These are phyloP conservation scores for Oxytorus armatus DNA, from an alignment of 2,888 invertebrate species.

Conservation along the genomic window DNA sequence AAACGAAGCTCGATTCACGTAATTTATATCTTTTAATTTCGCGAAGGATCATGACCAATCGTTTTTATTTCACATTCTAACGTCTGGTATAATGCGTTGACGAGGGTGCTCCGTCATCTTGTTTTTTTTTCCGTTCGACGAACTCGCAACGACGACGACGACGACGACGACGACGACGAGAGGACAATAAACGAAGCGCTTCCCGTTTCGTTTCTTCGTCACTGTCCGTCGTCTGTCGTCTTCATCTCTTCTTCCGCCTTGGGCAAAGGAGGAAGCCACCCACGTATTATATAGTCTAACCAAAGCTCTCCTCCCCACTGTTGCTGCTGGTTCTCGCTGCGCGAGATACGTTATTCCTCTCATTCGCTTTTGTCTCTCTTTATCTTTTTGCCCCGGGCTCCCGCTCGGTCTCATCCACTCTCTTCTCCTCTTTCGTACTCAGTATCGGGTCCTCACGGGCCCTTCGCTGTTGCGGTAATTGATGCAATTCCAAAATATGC, in stretches of 20 bases:
- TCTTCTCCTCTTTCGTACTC: constrained; percentile 25
- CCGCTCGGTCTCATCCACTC: constrained; percentile 23
- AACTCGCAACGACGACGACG: constrained; percentile 15
- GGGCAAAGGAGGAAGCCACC: constrained; percentile 57
- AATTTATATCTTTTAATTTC: constrained; percentile 26
- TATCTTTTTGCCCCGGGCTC: constrained; percentile 21
- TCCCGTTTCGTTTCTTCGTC: constrained; percentile 60
- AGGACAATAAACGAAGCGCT: constrained; percentile 62
- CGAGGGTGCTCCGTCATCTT: constrained; percentile 38
- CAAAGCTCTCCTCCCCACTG: constrained; percentile 10
- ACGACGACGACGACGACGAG: constrained; percentile 21
- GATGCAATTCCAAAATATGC: constrained; percentile 80
- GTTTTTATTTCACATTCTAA: not conserved
- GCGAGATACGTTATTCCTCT: constrained; percentile 14
- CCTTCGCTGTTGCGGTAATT: constrained; percentile 72
- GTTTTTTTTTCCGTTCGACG: constrained; percentile 46
- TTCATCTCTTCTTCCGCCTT: constrained; percentile 51
- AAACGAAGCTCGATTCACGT: constrained; percentile 13
- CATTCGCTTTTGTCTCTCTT: constrained; percentile 26
- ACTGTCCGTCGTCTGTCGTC: constrained; percentile 59
- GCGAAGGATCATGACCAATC: constrained; percentile 9
- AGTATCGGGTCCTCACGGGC: constrained; percentile 62
- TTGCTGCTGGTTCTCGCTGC: constrained; percentile 52
- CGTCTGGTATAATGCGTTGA: not conserved
- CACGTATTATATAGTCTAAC: constrained; percentile 50